A percentile compares a stretch with the other conserved stretches of the same genome.
Evolutionary conservation across 1,140 invertebrate species (phyloP).

Genomic region (Yoshiicerus persimilis): DNA sequence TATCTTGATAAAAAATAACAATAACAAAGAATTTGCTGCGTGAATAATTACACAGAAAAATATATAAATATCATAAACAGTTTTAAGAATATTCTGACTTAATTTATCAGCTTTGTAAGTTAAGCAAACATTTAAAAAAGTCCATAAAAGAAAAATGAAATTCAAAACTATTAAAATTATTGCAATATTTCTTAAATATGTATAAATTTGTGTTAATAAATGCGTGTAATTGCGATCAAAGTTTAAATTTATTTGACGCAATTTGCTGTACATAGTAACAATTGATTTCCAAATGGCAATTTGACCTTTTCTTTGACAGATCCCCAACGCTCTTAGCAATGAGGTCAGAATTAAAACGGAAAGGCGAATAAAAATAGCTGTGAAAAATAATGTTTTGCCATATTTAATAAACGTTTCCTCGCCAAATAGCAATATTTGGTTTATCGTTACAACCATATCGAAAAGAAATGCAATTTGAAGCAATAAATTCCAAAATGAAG

Average conservation of each 20-base stretch:
- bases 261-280: neutral
- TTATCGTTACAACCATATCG: neutral
- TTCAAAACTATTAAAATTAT: neutral
- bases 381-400: neutral
- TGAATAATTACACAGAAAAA: neutral
- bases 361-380: neutral
- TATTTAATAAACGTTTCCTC: neutral
- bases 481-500: neutral
- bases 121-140: neutral
- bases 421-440: neutral
- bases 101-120: neutral
- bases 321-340: neutral
- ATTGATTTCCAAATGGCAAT: neutral
- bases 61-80: neutral
- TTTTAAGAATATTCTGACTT: neutral
- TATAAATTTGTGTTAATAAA: neutral
- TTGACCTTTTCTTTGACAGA: neutral
- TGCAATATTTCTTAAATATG: neutral
- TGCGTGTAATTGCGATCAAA: neutral
- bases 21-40: neutral
- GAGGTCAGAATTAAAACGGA: neutral
- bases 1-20: neutral
- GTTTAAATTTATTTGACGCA: neutral
- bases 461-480: neutral
- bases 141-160: neutral